Base-by-base conservation (phyloP, 2,888 invertebrate genomes). In the Dynastes grantii region DNA sequence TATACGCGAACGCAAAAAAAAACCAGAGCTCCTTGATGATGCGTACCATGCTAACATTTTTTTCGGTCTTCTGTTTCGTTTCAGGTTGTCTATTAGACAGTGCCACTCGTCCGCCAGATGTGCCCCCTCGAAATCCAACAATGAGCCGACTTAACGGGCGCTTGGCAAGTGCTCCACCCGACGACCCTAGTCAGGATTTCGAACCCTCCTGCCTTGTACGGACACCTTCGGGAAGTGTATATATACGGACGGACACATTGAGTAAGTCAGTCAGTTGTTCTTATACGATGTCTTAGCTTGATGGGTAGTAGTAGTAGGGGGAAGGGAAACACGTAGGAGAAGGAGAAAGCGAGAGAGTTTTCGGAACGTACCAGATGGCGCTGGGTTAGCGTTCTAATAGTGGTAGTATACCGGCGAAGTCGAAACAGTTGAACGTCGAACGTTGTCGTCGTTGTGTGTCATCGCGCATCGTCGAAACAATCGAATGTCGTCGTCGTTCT, bases 91-190 rank as follows among this genome's bases (percentile, higher is more conserved):
- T 96, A 90, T 92, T 96, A 89, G 96, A 96, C 92, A 94, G 94
- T 88, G 92, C 93, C 88, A 92, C 94, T 90, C 92, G 95, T 86
- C 94, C 94, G 86, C 96, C 96, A 89, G 96, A 96, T 92, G 96
- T 96, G 91, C 96, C 96, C 89, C 96, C 96, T 84, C 93, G 96
- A 87, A 96, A 96, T 90, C 95, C 95, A 86, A 96, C 96, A 90
- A 96, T 96, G 96, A 95, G 93, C 91, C 94, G 96, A 88, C 92
- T 96, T 89, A 96, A 96, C 92, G 96, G 96, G 89, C 94, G 96
- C 89, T 92, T 95, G 90, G 94, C 95, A 88, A 94, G 94, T 88
- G 95, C 95, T 90, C 94, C 95, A 84, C 93, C 93, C 85, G 93
- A 93, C 88, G 90, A 91, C 87, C 90, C 93, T 76, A 84, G 85